Conservation (phyloP, 2,888 invertebrate genomes). For the Elysia crispata region DNA sequence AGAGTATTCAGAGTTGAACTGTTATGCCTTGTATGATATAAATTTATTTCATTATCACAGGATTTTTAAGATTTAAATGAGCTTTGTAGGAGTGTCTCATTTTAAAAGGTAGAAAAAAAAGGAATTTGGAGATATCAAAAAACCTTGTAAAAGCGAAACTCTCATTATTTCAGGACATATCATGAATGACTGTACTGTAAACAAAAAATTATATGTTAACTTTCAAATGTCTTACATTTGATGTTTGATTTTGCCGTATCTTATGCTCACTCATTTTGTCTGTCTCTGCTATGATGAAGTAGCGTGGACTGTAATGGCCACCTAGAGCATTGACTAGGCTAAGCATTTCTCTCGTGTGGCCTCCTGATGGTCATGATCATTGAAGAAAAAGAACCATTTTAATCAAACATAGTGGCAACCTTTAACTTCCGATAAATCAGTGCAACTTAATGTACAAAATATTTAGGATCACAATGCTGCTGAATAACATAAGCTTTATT, state of each 20-base stretch:
- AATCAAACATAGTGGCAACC: not conserved
- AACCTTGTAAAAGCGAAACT: not conserved
- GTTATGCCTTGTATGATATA: no score
- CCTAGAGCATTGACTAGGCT: conserved; percentile 83
- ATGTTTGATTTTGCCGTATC: conserved; percentile 77
- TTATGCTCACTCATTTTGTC: conserved; percentile 87
- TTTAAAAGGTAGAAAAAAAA: not conserved
- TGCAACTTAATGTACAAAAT: no score
- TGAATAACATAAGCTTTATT: no score
- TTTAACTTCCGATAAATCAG: no score
- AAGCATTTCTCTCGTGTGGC: conserved; percentile 97
- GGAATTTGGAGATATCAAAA: no score
- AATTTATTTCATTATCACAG: no score
- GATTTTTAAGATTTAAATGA: no score
- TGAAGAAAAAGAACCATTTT: not conserved
- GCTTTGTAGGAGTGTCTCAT: no score
- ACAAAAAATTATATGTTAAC: not conserved
- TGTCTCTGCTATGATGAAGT: conserved; percentile 87
- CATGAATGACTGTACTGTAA: not conserved
- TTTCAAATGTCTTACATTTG: not conserved
- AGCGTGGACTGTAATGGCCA: conserved; percentile 83
- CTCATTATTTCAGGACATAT: no score
- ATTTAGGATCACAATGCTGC: no score
- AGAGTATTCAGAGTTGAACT: no score
- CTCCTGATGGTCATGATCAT: conserved; percentile 80